These are phyloP conservation scores for Hippocampus guttulatus DNA, from an alignment of 2,113 vertebrate genomes.

Conservation along the genomic window DNA sequence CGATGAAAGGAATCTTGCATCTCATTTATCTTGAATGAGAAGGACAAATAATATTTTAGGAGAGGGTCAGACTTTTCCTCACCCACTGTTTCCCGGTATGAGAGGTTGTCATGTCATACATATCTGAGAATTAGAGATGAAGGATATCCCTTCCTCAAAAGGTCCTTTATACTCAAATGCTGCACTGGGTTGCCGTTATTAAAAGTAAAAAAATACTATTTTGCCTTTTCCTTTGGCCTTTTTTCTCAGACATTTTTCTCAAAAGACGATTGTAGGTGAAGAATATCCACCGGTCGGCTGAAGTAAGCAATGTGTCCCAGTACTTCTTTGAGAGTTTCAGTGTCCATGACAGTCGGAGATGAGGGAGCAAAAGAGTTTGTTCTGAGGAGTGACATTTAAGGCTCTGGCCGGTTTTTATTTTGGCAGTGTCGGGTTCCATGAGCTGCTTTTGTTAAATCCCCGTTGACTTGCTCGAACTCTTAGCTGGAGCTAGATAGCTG, in stretches of 20 bases:
- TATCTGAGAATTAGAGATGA: neutral
- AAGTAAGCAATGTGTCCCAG: no score
- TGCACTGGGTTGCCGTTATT: neutral
- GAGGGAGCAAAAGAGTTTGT: neutral
- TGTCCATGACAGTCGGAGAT: neutral
- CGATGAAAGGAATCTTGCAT: slow-evolving; percentile 15
- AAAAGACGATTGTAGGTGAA: no score
- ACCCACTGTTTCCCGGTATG: neutral
- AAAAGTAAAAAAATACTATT: neutral
- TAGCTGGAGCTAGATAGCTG: neutral
- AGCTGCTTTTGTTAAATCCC: neutral
- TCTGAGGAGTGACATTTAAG: neutral
- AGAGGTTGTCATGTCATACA: neutral
- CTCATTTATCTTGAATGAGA: slow-evolving; percentile 6
- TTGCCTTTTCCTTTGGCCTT: no score
- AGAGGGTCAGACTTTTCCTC: slow-evolving; percentile 3
- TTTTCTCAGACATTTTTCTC: no score
- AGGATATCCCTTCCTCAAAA: neutral
- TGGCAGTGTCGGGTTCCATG: neutral
- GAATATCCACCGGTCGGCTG: no score
- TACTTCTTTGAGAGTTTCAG: no score
- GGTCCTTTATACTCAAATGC: neutral
- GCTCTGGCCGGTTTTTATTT: neutral
- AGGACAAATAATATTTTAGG: slow-evolving; percentile 3
- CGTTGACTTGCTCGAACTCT: no score